phyloP scores from a whole-genome alignment of 1,140 invertebrate genomes.

The Microplitis demolitor region DNA sequence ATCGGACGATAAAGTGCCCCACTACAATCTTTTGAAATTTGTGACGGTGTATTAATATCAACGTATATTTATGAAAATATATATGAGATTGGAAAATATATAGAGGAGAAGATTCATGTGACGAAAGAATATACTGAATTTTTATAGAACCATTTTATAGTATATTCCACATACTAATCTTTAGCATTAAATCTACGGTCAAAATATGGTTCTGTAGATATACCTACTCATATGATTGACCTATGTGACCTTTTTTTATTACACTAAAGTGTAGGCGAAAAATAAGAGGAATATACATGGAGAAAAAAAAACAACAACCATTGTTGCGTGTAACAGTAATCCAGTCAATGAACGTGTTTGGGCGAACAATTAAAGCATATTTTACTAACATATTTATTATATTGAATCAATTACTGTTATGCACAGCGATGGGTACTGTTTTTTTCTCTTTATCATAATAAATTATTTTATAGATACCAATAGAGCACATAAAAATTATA shows the following conservation, averaged over 20 bases:
- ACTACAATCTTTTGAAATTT: constrained; percentile 48
- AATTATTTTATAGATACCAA: too few species aligned
- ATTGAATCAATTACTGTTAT: too few species aligned
- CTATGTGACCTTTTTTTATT: not conserved
- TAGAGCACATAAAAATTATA: too few species aligned
- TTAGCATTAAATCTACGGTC: not conserved
- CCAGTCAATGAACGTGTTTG: too few species aligned
- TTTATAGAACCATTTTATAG: constrained; percentile 4
- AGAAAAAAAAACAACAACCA: not conserved
- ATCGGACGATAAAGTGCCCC: constrained; percentile 40
- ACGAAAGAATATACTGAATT: constrained; percentile 1
- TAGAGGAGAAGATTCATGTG: not conserved
- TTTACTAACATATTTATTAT: too few species aligned
- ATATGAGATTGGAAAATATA: not conserved
- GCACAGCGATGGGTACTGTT: too few species aligned
- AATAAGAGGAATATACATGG: not conserved
- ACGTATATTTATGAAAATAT: constrained; percentile 43
- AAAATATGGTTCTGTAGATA: not conserved
- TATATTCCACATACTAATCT: not conserved
- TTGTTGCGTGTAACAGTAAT: too few species aligned
- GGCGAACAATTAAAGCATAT: too few species aligned
- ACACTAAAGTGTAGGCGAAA: not conserved
- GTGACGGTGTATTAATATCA: constrained; percentile 54
- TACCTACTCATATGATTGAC: not conserved
- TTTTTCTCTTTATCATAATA: too few species aligned